Evolutionary conservation across 2,113 vertebrate species (phyloP).

Genomic region (Crotophaga sulcirostris): DNA sequence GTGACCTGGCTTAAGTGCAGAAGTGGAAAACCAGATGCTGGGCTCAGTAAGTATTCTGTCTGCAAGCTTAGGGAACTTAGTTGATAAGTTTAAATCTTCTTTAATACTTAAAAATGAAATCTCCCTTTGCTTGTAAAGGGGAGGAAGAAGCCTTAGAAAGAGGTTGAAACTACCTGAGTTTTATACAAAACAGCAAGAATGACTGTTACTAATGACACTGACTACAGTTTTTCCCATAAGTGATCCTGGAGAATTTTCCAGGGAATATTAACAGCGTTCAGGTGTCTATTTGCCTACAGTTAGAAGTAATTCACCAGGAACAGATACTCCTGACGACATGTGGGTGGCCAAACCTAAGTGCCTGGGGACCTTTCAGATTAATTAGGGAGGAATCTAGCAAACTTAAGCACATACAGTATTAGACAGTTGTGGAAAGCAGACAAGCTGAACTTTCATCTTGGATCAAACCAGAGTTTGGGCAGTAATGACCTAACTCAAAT

Average conservation of each 20-base stretch:
- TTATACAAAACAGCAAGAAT: background rate
- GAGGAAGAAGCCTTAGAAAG: background rate
- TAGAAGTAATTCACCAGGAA: background rate
- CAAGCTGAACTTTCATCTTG: background rate
- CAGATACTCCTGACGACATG: background rate
- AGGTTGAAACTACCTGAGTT: background rate
- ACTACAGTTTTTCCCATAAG: background rate
- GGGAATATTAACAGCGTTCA: background rate
- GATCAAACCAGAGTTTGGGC: background rate
- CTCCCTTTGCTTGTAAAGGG: background rate
- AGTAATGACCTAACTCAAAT: background rate
- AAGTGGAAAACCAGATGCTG: background rate
- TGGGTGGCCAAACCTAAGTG: background rate
- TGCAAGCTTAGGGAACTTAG: background rate
- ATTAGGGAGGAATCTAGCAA: background rate
- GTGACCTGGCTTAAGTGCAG: background rate
- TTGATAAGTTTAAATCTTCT: background rate
- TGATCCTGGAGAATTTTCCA: background rate
- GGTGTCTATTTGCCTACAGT: background rate
- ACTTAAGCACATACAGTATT: background rate
- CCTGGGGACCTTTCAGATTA: background rate
- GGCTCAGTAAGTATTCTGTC: background rate
- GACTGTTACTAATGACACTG: background rate
- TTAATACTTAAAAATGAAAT: background rate
- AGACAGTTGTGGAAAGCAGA: background rate